Evolutionary conservation across 1,140 invertebrate species (phyloP), one percentile per base, ranked within the genome.

Genomic region (Stenopsyche tienmushanensis): DNA sequence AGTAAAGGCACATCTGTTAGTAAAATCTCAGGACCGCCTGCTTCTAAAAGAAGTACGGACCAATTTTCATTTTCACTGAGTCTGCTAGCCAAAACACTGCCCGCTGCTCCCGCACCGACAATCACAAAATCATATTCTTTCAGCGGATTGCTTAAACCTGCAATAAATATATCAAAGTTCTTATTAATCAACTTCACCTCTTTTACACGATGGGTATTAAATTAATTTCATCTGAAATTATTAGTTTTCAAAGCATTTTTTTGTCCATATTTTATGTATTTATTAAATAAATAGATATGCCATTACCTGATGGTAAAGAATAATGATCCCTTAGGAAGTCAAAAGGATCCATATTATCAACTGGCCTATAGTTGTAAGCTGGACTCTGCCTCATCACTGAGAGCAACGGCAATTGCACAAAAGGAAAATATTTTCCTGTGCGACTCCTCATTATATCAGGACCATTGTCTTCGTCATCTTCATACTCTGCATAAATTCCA

Each of bases 71-170:
- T 81, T 72, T 89, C 86, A 0, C 88, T 83, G 1, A 94, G 75
- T 45, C 82, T 71, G 15, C 83, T 83, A 0, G 84, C 84, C 0
- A 86, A 70, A 0, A 82, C 83, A 20, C 79, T 80, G 0, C 84
- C 85, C 1, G 81, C 84, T 0, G 85, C 84, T 1, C 90, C 90
- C 1, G 83, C 92, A 0, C 96, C 96, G 1, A 98, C 85, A 39
- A 93, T 83, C 29, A 95, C 88, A 71, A 93, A 94, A 76, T 94
- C 91, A 69, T 93, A 94, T 69, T 72, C 15, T 86, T 74, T 47
- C 18, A 20, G 21, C n/a, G 3, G 17, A 45, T 53, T 65, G 53
- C 7, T 54, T 52, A 53, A 25, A 83, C 84, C 24, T 34, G 29
- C 5, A 34, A 34, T 34, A 7, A 34, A 7, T 34, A 34, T 34